Evolutionary conservation across 1,140 invertebrate species (phyloP).

Genomic region (Drosophila busckii): DNA sequence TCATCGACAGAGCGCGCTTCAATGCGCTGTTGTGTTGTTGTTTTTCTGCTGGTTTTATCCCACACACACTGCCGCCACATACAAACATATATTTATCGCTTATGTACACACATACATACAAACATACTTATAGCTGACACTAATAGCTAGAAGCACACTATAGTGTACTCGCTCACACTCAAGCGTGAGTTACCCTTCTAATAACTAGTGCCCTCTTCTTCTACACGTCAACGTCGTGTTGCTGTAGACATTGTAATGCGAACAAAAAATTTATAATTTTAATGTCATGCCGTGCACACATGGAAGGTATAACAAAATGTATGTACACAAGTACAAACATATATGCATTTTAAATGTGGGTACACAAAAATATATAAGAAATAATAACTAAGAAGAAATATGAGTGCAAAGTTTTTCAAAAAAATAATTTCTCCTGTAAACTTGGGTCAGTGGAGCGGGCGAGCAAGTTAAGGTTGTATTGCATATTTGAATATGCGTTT

Average conservation of each 20-base stretch:
- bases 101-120: too few species aligned
- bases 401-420: constrained; percentile 19
- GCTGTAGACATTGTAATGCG: constrained; percentile 33
- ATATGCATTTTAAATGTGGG: constrained; percentile 5
- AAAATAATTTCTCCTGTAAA: constrained; percentile 4
- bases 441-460: neutral
- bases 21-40: constrained; percentile 29
- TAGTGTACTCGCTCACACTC: constrained; percentile 24
- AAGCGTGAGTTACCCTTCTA: neutral
- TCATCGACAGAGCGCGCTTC: constrained; percentile 39
- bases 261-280: constrained; percentile 42
- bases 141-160: constrained; percentile 21
- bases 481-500: constrained; percentile 29
- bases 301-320: constrained; percentile 22
- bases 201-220: constrained; percentile 13
- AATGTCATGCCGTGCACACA: constrained; percentile 36
- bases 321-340: constrained; percentile 3
- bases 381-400: neutral
- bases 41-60: constrained; percentile 35
- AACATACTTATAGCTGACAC: constrained; percentile 40
- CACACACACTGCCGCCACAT: constrained; percentile 28
- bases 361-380: constrained; percentile 1
- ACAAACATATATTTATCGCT: neutral
- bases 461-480: constrained; percentile 1
- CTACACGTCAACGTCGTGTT: constrained; percentile 24